Evolutionary conservation across 2,888 invertebrate genomes (phyloP).

Genomic region (Xestia sexstrigata): DNA sequence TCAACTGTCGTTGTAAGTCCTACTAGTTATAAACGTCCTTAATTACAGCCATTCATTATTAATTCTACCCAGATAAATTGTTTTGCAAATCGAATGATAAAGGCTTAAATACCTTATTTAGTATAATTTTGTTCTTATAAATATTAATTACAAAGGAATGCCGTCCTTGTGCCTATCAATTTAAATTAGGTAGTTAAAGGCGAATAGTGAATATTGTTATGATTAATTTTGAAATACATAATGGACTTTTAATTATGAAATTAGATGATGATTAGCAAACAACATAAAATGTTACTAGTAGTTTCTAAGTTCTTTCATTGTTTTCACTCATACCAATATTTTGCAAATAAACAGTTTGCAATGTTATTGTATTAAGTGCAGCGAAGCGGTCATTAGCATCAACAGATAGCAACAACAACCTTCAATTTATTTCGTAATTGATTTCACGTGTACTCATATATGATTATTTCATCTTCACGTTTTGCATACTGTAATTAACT

Average conservation of each 20-base stretch:
- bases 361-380: conserved; percentile 32
- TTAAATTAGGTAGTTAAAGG: not conserved
- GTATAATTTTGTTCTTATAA: conserved; percentile 7
- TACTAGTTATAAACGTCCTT: conserved; percentile 26
- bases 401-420: conserved; percentile 48
- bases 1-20: conserved; percentile 34
- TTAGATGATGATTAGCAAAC: not conserved
- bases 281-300: not conserved
- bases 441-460: conserved; percentile 42
- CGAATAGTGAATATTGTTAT: not conserved
- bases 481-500: conserved; percentile 54
- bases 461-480: conserved; percentile 34
- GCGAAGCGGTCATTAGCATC: conserved; percentile 35
- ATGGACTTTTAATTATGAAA: not conserved
- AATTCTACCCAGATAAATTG: conserved; percentile 34
- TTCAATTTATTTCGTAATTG: conserved; percentile 57
- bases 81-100: conserved; percentile 39
- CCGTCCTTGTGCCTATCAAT: conserved; percentile 15
- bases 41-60: conserved; percentile 49
- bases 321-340: conserved; percentile 1
- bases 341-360: conserved; percentile 3
- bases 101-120: conserved; percentile 3
- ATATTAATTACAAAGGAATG: conserved; percentile 13
- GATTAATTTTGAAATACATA: not conserved
- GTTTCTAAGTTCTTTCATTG: not conserved